These are phyloP conservation scores for Cheilosia grossa DNA, from an alignment of 2,888 invertebrate genomes.

Conservation along the genomic window DNA sequence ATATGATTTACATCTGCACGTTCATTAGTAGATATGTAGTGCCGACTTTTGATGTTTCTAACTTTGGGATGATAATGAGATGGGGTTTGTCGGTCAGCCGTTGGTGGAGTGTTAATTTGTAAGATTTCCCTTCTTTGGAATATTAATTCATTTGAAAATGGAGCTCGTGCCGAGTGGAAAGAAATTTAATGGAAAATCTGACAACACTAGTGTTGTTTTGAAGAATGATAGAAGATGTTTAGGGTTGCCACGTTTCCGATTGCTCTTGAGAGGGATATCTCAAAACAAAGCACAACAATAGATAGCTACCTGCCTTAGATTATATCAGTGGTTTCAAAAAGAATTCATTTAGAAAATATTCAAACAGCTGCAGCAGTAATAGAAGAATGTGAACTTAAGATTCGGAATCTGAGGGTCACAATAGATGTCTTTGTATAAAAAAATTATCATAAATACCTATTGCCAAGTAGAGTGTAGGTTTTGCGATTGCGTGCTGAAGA, in stretches of 20 bases:
- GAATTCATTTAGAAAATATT: slow-evolving; percentile 18
- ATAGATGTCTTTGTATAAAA: no score
- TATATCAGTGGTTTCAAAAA: slow-evolving; percentile 47
- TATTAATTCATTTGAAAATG: slow-evolving; percentile 30
- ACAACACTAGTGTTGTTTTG: slow-evolving; percentile 55
- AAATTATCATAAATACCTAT: no score
- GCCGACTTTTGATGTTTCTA: background rate
- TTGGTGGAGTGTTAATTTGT: slow-evolving; percentile 29
- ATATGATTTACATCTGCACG: slow-evolving; percentile 33
- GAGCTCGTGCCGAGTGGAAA: slow-evolving; percentile 12
- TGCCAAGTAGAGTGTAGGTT: no score
- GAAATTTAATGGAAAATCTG: slow-evolving; percentile 63
- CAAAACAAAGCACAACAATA: slow-evolving; percentile 3
- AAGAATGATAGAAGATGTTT: slow-evolving; percentile 58
- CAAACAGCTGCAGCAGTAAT: background rate
- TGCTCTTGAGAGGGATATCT: slow-evolving; percentile 32
- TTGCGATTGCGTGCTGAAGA: no score
- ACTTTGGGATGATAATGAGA: slow-evolving; percentile 18
- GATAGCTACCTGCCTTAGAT: background rate
- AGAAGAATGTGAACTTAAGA: no score
- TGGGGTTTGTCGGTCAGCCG: background rate
- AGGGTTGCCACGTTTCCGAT: slow-evolving; percentile 76
- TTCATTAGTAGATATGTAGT: slow-evolving; percentile 29
- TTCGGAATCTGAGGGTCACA: no score
- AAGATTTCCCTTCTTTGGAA: slow-evolving; percentile 2